Base-by-base conservation (phyloP, 2,888 invertebrate genomes). In the Atethmia centrago region DNA sequence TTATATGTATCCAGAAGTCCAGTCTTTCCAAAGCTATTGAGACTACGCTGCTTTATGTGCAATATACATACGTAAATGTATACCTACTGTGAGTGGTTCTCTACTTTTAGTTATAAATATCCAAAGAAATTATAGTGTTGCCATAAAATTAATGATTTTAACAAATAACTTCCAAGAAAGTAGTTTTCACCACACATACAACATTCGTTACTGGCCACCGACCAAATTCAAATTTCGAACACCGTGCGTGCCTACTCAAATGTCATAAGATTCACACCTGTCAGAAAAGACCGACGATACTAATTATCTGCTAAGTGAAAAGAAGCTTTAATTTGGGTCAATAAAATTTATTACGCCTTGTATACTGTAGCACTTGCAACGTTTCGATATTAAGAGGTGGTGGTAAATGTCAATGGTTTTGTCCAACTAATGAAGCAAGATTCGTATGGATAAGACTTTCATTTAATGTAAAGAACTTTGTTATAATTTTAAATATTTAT, bases 341-440 rank as follows among this genome's bases (percentile, higher is more conserved):
- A 8, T 83, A 86, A 55, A 62, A 65, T 72, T 65, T 31, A 59
- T 28, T 69, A 68, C 82, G 2, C 42, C 21, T 59, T 81, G 40
- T 12, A 19, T 0, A 0, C 9, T 59, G 61, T 55, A 3, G 77
- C 16, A 74, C 71, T 89, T 92, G 77, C 14, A 80, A 74, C 88
- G 49, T 90, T 92, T 87, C 62, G 77, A 65, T 62, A 76, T 59
- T 71, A 76, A 71, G 68, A 25, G 63, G 66, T 79, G 84, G 91
- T 92, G 92, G 92, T 95, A 93, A 95, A 95, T 95, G 95, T 95
- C 95, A 94, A 94, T 95, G 95, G 94, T 93, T 94, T 93, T 94
- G 94, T 94, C 86, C 91, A 86, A 87, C 93, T 95, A 95, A 95
- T 95, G 95, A 95, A 94, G 93, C 80, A 80, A 83, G 79, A 81